These are phyloP conservation scores for Phrynocephalus versicolor DNA, from an alignment of 2,113 vertebrate genomes.

Conservation along the genomic window DNA sequence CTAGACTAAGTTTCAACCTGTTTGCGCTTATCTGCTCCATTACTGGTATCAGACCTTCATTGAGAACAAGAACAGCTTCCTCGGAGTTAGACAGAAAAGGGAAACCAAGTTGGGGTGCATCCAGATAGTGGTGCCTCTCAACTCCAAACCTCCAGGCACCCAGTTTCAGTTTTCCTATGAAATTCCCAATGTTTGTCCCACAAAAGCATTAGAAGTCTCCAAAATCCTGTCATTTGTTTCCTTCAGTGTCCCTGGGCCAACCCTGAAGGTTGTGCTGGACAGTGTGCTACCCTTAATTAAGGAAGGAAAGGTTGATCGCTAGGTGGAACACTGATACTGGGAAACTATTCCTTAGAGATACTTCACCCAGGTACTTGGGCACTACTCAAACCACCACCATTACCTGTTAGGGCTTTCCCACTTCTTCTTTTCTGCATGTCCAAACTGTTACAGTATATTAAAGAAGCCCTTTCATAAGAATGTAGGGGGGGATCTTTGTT, in stretches of 20 bases:
- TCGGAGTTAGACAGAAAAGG: too few relatives aligned
- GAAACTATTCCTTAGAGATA: neutral
- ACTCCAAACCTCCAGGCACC: too few relatives aligned
- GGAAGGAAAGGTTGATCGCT: neutral
- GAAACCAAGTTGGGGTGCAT: too few relatives aligned
- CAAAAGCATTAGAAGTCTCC: neutral
- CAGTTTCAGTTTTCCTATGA: too few relatives aligned
- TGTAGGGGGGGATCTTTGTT: neutral
- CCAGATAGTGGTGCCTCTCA: too few relatives aligned
- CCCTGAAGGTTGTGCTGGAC: neutral
- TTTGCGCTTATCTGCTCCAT: too few relatives aligned
- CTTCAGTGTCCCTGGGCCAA: neutral
- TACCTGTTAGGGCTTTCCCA: neutral
- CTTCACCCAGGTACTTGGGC: neutral
- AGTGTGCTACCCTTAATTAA: neutral
- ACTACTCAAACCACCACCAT: neutral
- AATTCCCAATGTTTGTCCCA: neutral
- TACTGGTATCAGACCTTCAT: too few relatives aligned
- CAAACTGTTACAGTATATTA: neutral
- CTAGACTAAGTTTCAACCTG: too few relatives aligned
- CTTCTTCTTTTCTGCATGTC: neutral
- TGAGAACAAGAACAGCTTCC: too few relatives aligned
- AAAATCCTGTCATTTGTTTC: neutral
- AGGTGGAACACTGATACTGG: neutral
- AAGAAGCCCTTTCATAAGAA: constrained; percentile 18